Percentiles rank a stretch among this genome's conserved stretches.
Conservation (phyloP, 2,113 vertebrate genomes). For the Pygoscelis antarcticus region DNA sequence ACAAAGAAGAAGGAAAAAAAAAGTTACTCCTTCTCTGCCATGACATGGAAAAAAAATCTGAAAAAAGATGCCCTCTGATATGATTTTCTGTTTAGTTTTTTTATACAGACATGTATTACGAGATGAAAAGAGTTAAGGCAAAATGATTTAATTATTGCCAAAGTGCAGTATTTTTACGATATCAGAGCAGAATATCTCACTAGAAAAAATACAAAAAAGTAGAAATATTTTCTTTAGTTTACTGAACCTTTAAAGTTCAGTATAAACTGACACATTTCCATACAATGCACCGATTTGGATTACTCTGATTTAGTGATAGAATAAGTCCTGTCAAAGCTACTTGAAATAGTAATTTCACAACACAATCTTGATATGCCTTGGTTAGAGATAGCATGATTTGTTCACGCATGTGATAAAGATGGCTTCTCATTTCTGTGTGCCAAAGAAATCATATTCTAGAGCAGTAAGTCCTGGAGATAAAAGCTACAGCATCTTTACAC, state of each 20-base stretch:
- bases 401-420: neutral
- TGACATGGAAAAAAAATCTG: neutral
- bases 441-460: neutral
- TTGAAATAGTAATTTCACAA: neutral
- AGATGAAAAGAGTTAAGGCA: neutral
- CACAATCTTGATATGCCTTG: neutral
- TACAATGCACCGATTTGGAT: neutral
- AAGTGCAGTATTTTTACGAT: neutral
- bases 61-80: neutral
- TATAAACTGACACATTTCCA: neutral
- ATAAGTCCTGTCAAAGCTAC: neutral
- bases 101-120: neutral
- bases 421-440: neutral
- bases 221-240: neutral
- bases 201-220: neutral
- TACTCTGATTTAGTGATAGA: neutral
- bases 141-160: neutral
- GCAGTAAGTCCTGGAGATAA: neutral
- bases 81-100: neutral
- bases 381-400: neutral
- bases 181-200: neutral
- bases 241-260: neutral
- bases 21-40: neutral
- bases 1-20: neutral
- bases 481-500: neutral